A percentile compares a stretch with the other conserved stretches of the same genome.
Conservation (phyloP, 2,797 vertebrate genomes). For the Valencia hispanica region DNA sequence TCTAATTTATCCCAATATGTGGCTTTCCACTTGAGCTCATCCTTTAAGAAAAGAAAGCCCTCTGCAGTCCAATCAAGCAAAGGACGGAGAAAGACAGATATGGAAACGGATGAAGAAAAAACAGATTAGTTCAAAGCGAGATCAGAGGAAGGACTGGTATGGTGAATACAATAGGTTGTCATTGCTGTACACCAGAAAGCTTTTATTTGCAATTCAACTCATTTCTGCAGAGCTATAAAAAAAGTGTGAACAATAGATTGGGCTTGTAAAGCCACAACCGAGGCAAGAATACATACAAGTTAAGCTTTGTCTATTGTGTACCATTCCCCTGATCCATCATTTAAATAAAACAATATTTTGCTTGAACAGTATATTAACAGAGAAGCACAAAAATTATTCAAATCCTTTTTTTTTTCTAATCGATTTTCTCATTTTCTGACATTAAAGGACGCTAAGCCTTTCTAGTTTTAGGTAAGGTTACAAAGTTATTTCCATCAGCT, state of each 20-base stretch:
- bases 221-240: conserved; percentile 46
- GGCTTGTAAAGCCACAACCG: background rate
- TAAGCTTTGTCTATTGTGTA: conserved; percentile 20
- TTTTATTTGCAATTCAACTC: conserved; percentile 40
- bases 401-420: background rate
- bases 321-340: conserved; percentile 21
- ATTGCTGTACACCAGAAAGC: conserved; percentile 42
- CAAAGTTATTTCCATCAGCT: background rate
- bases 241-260: conserved; percentile 36
- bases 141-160: conserved; percentile 55
- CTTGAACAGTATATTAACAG: background rate
- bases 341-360: conserved; percentile 3
- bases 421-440: background rate
- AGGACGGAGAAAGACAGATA: conserved; percentile 20
- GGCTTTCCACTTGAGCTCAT: conserved; percentile 45
- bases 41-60: conserved; percentile 29
- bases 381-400: background rate
- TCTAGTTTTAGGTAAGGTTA: background rate
- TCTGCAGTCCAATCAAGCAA: conserved; percentile 20
- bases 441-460: background rate
- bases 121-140: conserved; percentile 40
- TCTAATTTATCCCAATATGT: conserved; percentile 49
- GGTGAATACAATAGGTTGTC: conserved; percentile 53
- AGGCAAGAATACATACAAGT: background rate
- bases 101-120: conserved; percentile 6